A percentile compares a stretch with the other conserved stretches of the same genome.
Conservation (phyloP, 2,888 invertebrate species). For the Cactoblastis cactorum region DNA sequence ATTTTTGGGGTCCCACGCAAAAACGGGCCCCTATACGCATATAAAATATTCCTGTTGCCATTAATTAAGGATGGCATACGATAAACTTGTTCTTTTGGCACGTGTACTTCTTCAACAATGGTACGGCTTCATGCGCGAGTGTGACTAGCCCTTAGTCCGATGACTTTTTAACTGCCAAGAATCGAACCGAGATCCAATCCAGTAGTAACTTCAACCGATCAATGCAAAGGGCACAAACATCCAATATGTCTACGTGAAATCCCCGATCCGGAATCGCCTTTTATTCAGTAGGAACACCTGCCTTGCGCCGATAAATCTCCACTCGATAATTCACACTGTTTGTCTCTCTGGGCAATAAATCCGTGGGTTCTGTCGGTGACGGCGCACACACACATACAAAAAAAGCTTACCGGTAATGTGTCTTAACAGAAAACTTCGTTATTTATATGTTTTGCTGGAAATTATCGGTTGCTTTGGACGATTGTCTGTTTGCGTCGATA, state of each 20-base stretch:
- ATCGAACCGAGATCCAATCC: not conserved
- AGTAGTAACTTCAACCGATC: not conserved
- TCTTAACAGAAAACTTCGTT: slow-evolving; percentile 39
- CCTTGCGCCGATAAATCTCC: slow-evolving; percentile 44
- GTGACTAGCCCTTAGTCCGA: no score
- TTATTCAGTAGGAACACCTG: slow-evolving; percentile 34
- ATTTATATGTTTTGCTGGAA: slow-evolving; percentile 60
- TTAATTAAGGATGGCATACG: no score
- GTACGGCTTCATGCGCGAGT: no score
- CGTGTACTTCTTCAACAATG: no score
- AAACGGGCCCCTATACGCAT: no score
- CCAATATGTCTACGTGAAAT: slow-evolving; percentile 5
- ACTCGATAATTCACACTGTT: slow-evolving; percentile 60
- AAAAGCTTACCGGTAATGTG: slow-evolving; percentile 17
- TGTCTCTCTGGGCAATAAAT: slow-evolving; percentile 35
- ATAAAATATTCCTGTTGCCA: no score
- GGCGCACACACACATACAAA: slow-evolving; percentile 18
- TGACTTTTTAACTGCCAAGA: not conserved
- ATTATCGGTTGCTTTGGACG: slow-evolving; percentile 12
- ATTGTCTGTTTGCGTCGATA: not conserved
- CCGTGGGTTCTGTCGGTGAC: slow-evolving; percentile 22
- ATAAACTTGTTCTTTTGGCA: no score
- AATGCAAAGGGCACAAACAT: not conserved
- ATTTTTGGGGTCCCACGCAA: no score
- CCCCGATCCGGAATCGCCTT: not conserved